Evolutionary conservation across 1,140 invertebrate species (phyloP).

Genomic region (Eumeta japonica): DNA sequence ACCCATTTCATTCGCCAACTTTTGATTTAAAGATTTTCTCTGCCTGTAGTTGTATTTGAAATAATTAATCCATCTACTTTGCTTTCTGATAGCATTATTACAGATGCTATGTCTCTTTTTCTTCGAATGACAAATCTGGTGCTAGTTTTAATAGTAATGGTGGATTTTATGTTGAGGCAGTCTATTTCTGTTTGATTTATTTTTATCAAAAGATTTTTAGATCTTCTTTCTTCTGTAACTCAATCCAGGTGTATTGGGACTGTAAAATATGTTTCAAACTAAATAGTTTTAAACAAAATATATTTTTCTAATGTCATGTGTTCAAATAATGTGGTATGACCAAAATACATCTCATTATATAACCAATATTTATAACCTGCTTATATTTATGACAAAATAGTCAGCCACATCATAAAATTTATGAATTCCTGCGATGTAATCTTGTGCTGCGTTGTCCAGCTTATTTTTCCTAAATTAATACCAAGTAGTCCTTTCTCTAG

Average conservation of each 20-base stretch:
- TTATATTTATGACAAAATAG: constrained; percentile 89
- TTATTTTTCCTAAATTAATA: constrained; percentile 96
- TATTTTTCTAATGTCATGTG: too few relatives aligned
- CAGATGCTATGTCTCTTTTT: constrained; percentile 81
- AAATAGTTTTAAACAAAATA: too few relatives aligned
- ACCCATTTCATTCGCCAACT: constrained; percentile 66
- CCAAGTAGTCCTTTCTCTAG: constrained; percentile 69
- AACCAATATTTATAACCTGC: constrained; percentile 59
- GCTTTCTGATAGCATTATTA: constrained; percentile 62
- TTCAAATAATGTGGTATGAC: background rate
- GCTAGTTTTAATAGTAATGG: constrained; percentile 90
- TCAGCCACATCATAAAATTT: constrained; percentile 76
- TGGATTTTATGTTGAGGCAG: constrained; percentile 53
- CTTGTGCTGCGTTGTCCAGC: constrained; percentile 74
- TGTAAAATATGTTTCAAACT: too few relatives aligned
- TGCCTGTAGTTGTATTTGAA: constrained; percentile 86
- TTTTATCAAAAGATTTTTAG: constrained; percentile 66
- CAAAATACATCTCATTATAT: background rate
- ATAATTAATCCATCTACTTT: constrained; percentile 91
- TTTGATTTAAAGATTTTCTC: constrained; percentile 59
- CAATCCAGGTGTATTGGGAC: constrained; percentile 94
- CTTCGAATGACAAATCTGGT: constrained; percentile 80
- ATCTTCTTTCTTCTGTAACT: constrained; percentile 78
- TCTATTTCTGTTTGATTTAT: constrained; percentile 68
- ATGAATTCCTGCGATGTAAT: constrained; percentile 80